Evolutionary conservation across 1,140 invertebrate species (phyloP).

Genomic region (Heliconius hewitsoni): DNA sequence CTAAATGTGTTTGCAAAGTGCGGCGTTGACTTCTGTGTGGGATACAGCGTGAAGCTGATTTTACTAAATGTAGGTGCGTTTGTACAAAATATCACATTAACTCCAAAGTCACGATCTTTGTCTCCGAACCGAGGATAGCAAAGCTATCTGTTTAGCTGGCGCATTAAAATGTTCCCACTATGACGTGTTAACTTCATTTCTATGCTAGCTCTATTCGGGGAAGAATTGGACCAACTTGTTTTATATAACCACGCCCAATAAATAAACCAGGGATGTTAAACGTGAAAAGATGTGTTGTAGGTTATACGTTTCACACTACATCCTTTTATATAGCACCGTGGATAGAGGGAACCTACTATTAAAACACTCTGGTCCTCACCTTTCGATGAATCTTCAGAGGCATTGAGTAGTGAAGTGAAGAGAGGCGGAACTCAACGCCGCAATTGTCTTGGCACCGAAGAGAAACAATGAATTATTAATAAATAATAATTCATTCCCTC

Average conservation of each 20-base stretch:
- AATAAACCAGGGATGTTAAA: background rate
- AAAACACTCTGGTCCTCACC: no score
- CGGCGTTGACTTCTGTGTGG: no score
- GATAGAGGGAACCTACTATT: no score
- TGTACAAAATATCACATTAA: conserved; percentile 2
- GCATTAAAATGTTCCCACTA: conserved; percentile 17
- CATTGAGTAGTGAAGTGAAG: no score
- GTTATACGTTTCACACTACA: background rate
- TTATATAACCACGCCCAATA: background rate
- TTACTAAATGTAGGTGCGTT: background rate
- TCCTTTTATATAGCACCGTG: no score
- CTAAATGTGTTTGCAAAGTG: no score
- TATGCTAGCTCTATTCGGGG: background rate
- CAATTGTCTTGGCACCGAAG: no score
- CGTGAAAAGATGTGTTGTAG: background rate
- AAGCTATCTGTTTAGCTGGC: conserved; percentile 17
- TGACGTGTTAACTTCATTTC: conserved; percentile 19
- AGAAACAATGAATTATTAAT: no score
- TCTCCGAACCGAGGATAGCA: background rate
- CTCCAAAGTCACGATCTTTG: conserved; percentile 8
- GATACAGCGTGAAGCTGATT: no score
- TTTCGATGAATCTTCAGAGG: no score
- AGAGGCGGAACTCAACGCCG: no score
- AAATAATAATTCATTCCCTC: no score
- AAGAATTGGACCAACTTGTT: background rate